Evolutionary conservation across 2,113 vertebrate species (phyloP).

Genomic region (Pteronura brasiliensis): DNA sequence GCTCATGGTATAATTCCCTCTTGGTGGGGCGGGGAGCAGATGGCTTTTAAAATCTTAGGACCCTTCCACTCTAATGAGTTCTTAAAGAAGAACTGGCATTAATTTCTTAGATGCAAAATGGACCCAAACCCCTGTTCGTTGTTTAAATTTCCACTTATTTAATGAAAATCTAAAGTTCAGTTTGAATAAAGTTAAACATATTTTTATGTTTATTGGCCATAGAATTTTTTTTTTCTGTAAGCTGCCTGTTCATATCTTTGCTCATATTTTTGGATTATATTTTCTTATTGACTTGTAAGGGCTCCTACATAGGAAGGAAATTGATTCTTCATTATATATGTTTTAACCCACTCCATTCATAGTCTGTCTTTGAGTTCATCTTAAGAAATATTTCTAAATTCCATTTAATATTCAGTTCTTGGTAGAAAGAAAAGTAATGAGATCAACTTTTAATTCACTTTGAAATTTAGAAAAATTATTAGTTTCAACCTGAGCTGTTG

Average conservation of each 20-base stretch:
- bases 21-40: neutral
- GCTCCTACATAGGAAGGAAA: neutral
- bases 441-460: neutral
- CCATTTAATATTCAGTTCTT: neutral
- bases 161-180: neutral
- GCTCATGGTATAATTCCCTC: neutral
- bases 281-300: neutral
- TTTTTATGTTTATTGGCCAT: neutral
- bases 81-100: neutral
- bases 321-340: neutral
- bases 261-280: neutral
- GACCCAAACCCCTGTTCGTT: neutral
- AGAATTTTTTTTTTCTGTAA: neutral
- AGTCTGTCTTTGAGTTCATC: neutral
- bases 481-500: neutral
- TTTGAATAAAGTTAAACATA: neutral
- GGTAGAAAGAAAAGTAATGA: neutral
- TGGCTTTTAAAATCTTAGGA: neutral
- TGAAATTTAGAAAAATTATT: conserved; percentile 1
- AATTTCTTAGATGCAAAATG: neutral
- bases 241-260: neutral
- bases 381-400: conserved; percentile 20
- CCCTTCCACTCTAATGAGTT: neutral
- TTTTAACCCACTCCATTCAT: neutral
- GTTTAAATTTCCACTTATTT: neutral